Evolutionary conservation across 2,888 invertebrate species (phyloP).

Genomic region (Sphinx pinastri): DNA sequence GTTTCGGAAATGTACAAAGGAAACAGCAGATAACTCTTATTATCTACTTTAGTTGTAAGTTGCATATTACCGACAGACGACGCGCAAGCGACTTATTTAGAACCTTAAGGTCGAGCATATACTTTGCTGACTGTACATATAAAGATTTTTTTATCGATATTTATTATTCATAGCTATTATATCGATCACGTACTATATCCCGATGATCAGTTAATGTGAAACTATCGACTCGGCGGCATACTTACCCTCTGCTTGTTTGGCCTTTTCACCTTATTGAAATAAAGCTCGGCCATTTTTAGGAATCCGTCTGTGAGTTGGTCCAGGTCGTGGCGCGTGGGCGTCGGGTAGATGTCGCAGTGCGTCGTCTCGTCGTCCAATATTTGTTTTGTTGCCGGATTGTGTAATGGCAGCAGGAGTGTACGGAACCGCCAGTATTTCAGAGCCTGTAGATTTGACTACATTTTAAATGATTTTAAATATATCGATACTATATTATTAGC

Average conservation of each 20-base stretch:
- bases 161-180: too few species aligned
- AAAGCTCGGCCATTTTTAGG: slow-evolving; percentile 92
- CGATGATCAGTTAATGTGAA: slow-evolving; percentile 26
- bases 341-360: slow-evolving; percentile 93
- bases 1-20: too few species aligned
- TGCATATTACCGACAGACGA: too few species aligned
- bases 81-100: too few species aligned
- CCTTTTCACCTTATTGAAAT: slow-evolving; percentile 95
- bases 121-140: too few species aligned
- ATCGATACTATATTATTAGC: too few species aligned
- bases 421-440: slow-evolving; percentile 96
- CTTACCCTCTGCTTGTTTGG: slow-evolving; percentile 92
- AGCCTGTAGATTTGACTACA: slow-evolving; percentile 73
- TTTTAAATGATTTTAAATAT: too few species aligned
- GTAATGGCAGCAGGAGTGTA: slow-evolving; percentile 93
- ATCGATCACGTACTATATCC: too few species aligned
- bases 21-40: too few species aligned
- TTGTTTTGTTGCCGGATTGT: slow-evolving; percentile 90
- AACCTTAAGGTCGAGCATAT: too few species aligned
- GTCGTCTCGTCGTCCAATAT: slow-evolving; percentile 89
- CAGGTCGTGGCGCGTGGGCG: slow-evolving; percentile 83
- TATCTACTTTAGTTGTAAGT: too few species aligned
- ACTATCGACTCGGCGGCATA: slow-evolving; percentile 34
- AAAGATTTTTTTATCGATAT: neutral
- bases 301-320: slow-evolving; percentile 89